These are phyloP conservation scores for Anguilla megastoma DNA, from an alignment of 2,797 vertebrate species.

Conservation along the genomic window DNA sequence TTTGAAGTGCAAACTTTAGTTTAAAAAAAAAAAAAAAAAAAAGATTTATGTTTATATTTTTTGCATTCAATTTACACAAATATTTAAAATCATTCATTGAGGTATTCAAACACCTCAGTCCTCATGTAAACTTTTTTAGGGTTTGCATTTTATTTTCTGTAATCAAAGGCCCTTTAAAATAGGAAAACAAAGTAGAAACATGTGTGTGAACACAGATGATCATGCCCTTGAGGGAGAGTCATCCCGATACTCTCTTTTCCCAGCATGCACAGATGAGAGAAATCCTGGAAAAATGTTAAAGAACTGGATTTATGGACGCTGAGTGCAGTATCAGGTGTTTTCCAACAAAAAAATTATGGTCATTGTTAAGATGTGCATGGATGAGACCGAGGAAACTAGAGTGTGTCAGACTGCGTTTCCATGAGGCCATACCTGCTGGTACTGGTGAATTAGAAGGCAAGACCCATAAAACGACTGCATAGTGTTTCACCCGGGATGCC, in stretches of 20 bases:
- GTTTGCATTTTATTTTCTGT: conserved; percentile 1
- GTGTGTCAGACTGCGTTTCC: conserved; percentile 31
- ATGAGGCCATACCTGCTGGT: conserved; percentile 17
- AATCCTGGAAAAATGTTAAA: conserved; percentile 37
- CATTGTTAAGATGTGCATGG: conserved; percentile 24
- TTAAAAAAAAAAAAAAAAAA: not conserved
- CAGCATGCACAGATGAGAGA: conserved; percentile 30
- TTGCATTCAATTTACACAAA: not conserved
- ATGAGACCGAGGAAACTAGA: not conserved
- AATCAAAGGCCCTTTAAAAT: conserved; percentile 12
- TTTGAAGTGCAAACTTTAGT: not conserved
- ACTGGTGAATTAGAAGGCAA: not conserved
- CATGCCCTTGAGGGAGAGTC: conserved; percentile 22
- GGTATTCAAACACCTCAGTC: not conserved
- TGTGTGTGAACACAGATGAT: conserved; percentile 21
- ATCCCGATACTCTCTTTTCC: conserved; percentile 50
- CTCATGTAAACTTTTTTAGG: conserved; percentile 1
- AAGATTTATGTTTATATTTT: not conserved
- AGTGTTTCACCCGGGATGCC: not conserved
- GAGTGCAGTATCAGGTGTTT: conserved; percentile 39
- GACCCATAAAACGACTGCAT: not conserved
- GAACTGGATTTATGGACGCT: conserved; percentile 38
- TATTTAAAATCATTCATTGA: not conserved
- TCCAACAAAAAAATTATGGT: conserved; percentile 41
- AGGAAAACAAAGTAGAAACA: conserved; percentile 21